Base-by-base conservation (phyloP, 1,140 invertebrate genomes). In the Nasonia longicornis region DNA sequence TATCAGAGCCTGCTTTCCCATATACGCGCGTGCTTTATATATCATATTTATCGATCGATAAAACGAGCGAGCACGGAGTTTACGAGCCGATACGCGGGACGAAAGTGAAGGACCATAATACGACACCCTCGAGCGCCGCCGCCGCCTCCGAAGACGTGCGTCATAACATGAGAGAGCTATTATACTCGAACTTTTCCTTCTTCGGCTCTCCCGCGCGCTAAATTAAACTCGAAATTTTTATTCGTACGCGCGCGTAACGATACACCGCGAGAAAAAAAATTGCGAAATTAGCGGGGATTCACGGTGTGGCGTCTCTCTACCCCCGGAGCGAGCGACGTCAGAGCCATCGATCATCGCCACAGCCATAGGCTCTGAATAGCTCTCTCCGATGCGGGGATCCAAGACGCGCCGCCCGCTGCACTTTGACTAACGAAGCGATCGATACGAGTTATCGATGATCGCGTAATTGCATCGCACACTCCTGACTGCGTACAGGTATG, bases 341-440 rank as follows among this genome's bases (percentile, higher is more conserved):
- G 26, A 58, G 52, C 45, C 42, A 52, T 73, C 58, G 73, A 81
- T 80, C 79, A 80, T 71, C 45, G n/a, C 70, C 80, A 0, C 12
- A 12, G 45, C 45, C 38, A 42, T 42, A 58, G 52, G 6, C 20
- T n/a, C 20, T n/a, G 52, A 58, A 58, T 58, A 58, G 52, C 45
- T 73, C 22, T 73, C 12, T 72, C 4, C 48, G 52, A 58, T 7
- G 52, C 52, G 16, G 20, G 7, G 8, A 29, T 26, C 29, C 22
- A 22, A 52, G 35, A 73, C 3, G 71, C 20, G 42, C 42, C 42
- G 66, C 48, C 14, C 31, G 31, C 26, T 26, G 26, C 4, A 35
- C 71, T 76, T 38, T 69, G 78, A 69, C 84, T 85, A 86, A 86
- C 84, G 85, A 86, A 86, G 77, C 83, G 83, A 85, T 86, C 85